phyloP scores from a whole-genome alignment of 2,888 invertebrate species.

The Eristalis arbustorum region DNA sequence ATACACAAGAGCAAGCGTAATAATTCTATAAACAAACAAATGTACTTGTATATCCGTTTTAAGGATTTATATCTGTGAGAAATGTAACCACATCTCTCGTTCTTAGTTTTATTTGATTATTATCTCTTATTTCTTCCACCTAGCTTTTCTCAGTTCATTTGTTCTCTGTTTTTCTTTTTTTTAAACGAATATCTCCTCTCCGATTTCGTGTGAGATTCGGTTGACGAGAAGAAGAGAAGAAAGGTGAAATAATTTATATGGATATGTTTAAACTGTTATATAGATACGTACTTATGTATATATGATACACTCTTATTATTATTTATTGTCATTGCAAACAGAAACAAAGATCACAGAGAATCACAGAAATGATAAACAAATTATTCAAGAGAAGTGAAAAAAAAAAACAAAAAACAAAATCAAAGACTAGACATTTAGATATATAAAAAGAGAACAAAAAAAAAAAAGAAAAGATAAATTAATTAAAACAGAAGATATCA shows the following conservation, averaged over 20 bases:
- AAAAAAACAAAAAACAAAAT: constrained; percentile 28
- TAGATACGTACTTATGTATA: constrained; percentile 57
- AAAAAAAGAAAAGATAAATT: not conserved
- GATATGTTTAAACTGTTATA: constrained; percentile 57
- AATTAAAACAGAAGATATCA: not conserved
- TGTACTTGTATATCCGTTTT: constrained; percentile 66
- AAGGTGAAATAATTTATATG: constrained; percentile 49
- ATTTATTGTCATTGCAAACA: constrained; percentile 50
- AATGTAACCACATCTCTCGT: not conserved
- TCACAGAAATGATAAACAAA: constrained; percentile 8
- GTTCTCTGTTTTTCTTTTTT: constrained; percentile 11
- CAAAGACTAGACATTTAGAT: constrained; percentile 59
- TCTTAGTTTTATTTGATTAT: constrained; percentile 7
- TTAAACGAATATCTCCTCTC: not conserved
- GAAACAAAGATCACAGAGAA: constrained; percentile 8
- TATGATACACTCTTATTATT: constrained; percentile 42
- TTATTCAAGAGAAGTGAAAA: constrained; percentile 21
- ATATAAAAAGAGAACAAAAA: constrained; percentile 14
- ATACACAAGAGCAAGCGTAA: not conserved
- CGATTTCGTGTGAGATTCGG: not conserved
- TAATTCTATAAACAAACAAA: constrained; percentile 18
- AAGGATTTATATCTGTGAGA: constrained; percentile 55
- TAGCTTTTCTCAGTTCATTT: not conserved
- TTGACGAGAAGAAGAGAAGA: not conserved
- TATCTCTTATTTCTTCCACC: not conserved